Base-by-base conservation (phyloP, 2,797 vertebrate genomes). In the Cetoscarus ocellatus region DNA sequence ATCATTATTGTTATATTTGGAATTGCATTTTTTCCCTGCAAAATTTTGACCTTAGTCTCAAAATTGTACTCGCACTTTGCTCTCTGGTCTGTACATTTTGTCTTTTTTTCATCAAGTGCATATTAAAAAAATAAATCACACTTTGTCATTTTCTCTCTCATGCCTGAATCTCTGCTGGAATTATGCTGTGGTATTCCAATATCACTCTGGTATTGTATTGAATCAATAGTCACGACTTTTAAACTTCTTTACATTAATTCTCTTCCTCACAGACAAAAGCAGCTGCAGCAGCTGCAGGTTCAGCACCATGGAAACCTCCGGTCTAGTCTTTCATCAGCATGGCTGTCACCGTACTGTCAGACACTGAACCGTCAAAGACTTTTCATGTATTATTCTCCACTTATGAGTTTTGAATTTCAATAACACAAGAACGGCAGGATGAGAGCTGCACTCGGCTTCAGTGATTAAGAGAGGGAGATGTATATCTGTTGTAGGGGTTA, bases 221-320 rank as follows among this genome's bases (percentile, higher is more conserved):
- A 49, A 3, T 7, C 14, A 18, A 49, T 10, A 49, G 48, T 10
- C 8, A 19, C 5, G 2, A 34, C 12, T 52, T 27, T 8, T 57
- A 70, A 63, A 75, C 72, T 52, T 63, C 48, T 52, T 73, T n/a
- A 7, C 14, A 8, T 49, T 1, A 44, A 54, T 66, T 58, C 6
- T 74, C 62, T 75, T 73, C 70, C 77, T 83, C 69, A 2, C 45
- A 34, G 73, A 91, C 84, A 89, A 91, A 90, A 90, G 88, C 79
- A 70, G 74, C 84, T 39, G 67, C 66, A 48, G 14, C 14, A n/a
- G n/a, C 15, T 48, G 53, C 55, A 14, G 75, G 63, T 62, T 73
- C 58, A 72, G 86, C 90, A 74, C 91, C 90, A 94, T 93, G 90
- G 93, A 92, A 93, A 94, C 92, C 84, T 53, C 73, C 59, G 50